These are phyloP conservation scores for Datnioides undecimradiatus DNA, from an alignment of 2,113 vertebrate species.

Conservation along the genomic window DNA sequence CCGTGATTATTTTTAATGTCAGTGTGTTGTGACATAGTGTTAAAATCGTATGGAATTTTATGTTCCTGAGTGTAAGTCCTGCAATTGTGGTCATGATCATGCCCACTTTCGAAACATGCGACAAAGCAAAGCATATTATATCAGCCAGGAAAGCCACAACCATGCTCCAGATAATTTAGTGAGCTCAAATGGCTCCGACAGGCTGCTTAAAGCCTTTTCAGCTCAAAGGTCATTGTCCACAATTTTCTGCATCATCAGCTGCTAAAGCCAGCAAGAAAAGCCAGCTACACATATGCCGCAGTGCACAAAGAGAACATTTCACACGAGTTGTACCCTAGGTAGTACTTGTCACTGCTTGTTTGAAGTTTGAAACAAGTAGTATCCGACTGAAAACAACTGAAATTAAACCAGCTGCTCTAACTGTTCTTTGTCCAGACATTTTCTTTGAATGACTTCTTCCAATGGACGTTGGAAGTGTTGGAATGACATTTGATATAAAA, in stretches of 20 bases:
- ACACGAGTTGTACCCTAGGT: neutral
- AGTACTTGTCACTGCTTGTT: neutral
- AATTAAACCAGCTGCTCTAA: slow-evolving; percentile 5
- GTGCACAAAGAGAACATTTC: neutral
- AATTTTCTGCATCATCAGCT: slow-evolving; percentile 51
- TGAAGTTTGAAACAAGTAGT: neutral
- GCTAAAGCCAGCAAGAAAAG: slow-evolving; percentile 24
- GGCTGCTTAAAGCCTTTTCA: slow-evolving; percentile 49
- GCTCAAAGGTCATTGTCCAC: slow-evolving; percentile 56
- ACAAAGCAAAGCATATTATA: slow-evolving; percentile 54
- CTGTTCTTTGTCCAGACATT: neutral
- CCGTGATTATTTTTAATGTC: slow-evolving; percentile 70
- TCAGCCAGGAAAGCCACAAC: slow-evolving; percentile 33
- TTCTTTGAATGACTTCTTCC: neutral
- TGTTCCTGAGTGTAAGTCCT: slow-evolving; percentile 25
- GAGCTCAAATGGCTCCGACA: slow-evolving; percentile 51
- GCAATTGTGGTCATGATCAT: slow-evolving; percentile 29
- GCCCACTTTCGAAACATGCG: slow-evolving; percentile 32
- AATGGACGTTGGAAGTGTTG: neutral
- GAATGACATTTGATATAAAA: slow-evolving; percentile 20
- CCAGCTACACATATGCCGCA: neutral
- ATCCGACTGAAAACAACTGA: slow-evolving; percentile 20
- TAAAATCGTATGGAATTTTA: slow-evolving; percentile 53
- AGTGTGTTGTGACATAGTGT: slow-evolving; percentile 57
- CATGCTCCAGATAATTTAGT: slow-evolving; percentile 28